phyloP scores from a whole-genome alignment of 2,797 vertebrate genomes.

The Lemur catta region DNA sequence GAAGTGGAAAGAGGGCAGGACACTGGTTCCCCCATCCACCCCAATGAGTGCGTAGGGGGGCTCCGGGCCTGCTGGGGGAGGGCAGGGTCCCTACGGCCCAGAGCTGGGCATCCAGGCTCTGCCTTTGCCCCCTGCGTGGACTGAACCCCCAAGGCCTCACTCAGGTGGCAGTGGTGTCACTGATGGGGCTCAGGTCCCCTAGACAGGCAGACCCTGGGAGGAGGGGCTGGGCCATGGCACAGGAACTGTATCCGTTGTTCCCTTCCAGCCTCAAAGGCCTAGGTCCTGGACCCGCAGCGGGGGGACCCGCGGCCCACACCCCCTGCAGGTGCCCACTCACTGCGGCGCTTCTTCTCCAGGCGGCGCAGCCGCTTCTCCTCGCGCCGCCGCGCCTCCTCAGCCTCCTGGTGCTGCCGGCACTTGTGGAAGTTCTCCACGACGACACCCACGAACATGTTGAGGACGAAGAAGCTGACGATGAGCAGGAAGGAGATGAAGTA shows the following conservation, averaged over 20 bases:
- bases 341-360: slow-evolving; percentile 95
- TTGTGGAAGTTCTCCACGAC: slow-evolving; percentile 96
- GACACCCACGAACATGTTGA: slow-evolving; percentile 95
- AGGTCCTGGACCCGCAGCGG: accelerated
- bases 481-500: slow-evolving; percentile 96
- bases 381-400: slow-evolving; percentile 87
- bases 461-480: slow-evolving; percentile 94
- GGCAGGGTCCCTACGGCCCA: neutral
- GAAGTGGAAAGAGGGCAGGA: neutral
- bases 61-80: neutral
- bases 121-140: neutral
- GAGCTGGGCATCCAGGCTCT: neutral
- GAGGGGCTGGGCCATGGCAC: neutral
- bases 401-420: slow-evolving; percentile 91
- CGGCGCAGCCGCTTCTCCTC: slow-evolving; percentile 92
- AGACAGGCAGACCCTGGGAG: neutral
- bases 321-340: slow-evolving; percentile 84
- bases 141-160: neutral
- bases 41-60: neutral
- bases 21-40: neutral
- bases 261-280: neutral
- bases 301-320: accelerated
- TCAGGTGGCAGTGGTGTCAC: neutral
- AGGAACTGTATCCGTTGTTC: accelerated
- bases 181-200: neutral